Percentiles rank a stretch among this genome's conserved stretches.
phyloP scores from a whole-genome alignment of 1,140 invertebrate species.

The Pygmarrhopalites habei region DNA sequence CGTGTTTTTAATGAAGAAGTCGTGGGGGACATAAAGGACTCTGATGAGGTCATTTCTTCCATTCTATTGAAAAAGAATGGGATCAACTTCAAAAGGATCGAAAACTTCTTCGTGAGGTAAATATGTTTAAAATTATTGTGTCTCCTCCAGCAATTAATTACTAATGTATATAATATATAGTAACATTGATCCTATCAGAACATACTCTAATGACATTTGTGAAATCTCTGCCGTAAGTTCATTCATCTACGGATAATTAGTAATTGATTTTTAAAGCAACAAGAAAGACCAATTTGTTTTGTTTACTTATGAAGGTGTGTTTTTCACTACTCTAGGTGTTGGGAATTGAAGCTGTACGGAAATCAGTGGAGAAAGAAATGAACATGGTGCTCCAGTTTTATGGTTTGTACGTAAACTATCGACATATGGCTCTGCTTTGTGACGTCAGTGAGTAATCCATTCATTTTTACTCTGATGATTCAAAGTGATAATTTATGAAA shows the following conservation, averaged over 20 bases:
- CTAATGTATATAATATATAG: slow-evolving; percentile 49
- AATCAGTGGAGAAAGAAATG: slow-evolving; percentile 99
- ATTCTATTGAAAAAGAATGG: slow-evolving; percentile 87
- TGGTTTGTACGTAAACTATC: slow-evolving; percentile 99
- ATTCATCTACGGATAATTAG: background rate
- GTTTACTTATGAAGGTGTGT: no score
- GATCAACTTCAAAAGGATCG: slow-evolving; percentile 75
- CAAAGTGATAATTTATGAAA: no score
- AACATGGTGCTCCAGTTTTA: slow-evolving; percentile 99
- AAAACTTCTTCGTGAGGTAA: slow-evolving; percentile 68
- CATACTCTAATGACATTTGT: slow-evolving; percentile 62
- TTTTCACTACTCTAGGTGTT: slow-evolving; percentile 67
- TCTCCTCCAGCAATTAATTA: background rate
- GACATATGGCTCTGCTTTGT: slow-evolving; percentile 96
- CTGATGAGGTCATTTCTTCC: slow-evolving; percentile 46
- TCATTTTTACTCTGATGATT: no score
- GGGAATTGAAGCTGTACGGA: slow-evolving; percentile 98
- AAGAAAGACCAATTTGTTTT: no score
- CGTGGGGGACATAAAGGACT: slow-evolving; percentile 45
- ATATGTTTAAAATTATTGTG: background rate
- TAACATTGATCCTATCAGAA: slow-evolving; percentile 93
- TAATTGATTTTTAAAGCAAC: no score
- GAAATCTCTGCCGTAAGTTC: slow-evolving; percentile 21
- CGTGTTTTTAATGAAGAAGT: slow-evolving; percentile 92
- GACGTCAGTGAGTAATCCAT: slow-evolving; percentile 99